Conservation (phyloP, 2,113 vertebrate species). For the Scomber colias region DNA sequence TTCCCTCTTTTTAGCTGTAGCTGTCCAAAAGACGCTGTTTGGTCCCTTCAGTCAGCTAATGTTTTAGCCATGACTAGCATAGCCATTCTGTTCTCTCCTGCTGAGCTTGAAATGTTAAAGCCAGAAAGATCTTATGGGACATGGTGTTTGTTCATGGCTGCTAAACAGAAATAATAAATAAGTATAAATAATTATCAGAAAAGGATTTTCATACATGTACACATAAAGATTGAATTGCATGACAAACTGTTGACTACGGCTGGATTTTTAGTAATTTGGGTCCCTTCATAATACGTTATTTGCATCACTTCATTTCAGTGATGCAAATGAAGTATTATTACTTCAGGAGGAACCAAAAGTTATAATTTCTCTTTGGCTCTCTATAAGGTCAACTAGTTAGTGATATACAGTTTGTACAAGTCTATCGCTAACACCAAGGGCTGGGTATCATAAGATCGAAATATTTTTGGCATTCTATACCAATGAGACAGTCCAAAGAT, state of each 20-base stretch:
- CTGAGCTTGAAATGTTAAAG: background rate
- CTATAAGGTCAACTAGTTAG: background rate
- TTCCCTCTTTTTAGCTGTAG: background rate
- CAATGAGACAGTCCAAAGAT: background rate
- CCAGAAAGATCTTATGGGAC: too few species aligned
- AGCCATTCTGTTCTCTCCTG: background rate
- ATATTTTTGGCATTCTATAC: background rate
- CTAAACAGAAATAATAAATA: too few species aligned
- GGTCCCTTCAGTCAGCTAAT: background rate
- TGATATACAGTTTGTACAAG: too few species aligned
- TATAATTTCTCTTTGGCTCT: background rate
- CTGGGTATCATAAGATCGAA: background rate
- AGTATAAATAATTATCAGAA: too few species aligned
- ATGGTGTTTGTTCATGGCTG: too few species aligned
- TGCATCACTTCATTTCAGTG: too few species aligned
- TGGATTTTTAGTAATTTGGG: too few species aligned
- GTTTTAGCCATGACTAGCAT: too few species aligned
- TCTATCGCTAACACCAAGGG: background rate
- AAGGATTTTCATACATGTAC: too few species aligned
- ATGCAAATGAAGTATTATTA: background rate
- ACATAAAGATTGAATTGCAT: too few species aligned
- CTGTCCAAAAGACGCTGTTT: background rate
- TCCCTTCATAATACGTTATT: too few species aligned
- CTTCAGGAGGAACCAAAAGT: background rate
- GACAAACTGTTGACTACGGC: too few species aligned